These are phyloP conservation scores for Zaprionus capensis DNA, from an alignment of 1,140 invertebrate genomes.

Conservation along the genomic window DNA sequence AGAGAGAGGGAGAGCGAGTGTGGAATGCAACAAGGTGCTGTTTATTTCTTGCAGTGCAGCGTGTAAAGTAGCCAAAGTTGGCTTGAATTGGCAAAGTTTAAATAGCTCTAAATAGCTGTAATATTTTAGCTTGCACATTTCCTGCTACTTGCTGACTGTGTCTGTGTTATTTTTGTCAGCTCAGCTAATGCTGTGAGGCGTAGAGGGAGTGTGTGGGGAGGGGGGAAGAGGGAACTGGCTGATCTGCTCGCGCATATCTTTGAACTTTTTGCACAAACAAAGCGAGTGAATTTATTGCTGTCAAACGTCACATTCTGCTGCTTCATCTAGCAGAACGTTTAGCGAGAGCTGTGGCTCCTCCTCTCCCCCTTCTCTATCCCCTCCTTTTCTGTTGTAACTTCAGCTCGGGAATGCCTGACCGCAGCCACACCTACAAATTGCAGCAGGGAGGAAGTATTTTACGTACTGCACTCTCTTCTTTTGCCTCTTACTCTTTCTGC, in stretches of 20 bases:
- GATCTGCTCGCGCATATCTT: constrained; percentile 50
- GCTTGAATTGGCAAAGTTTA: not conserved
- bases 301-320: constrained; percentile 78
- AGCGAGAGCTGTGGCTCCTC: constrained; percentile 29
- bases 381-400: not conserved
- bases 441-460: constrained; percentile 1
- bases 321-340: constrained; percentile 80
- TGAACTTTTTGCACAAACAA: constrained; percentile 76
- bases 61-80: not conserved
- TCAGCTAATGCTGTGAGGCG: not conserved
- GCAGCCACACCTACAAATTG: constrained; percentile 78
- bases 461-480: not conserved
- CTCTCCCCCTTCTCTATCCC: not conserved
- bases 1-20: not conserved
- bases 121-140: not conserved
- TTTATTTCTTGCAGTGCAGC: not conserved
- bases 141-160: not conserved
- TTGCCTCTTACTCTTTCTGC: not conserved
- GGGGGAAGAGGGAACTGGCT: not conserved
- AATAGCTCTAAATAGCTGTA: not conserved
- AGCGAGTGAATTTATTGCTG: constrained; percentile 73
- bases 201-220: not conserved
- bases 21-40: constrained; percentile 29
- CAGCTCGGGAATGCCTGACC: not conserved
- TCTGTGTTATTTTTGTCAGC: constrained; percentile 5